A percentile compares a stretch with the other conserved stretches of the same genome.
Evolutionary conservation across 2,113 vertebrate species (phyloP).

Genomic region (Tachysurus fulvidraco): DNA sequence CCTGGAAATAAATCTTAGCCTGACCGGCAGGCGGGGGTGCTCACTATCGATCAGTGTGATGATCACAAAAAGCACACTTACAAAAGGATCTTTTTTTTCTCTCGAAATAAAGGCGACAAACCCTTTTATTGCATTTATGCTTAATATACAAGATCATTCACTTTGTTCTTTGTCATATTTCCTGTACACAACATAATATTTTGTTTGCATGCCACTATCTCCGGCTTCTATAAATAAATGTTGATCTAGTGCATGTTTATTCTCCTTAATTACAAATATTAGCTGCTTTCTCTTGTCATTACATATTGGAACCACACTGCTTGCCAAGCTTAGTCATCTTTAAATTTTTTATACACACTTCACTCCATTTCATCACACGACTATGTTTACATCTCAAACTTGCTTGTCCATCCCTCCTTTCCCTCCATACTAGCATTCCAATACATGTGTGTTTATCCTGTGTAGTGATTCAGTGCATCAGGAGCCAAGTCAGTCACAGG

Average conservation of each 20-base stretch:
- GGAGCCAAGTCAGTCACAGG: conserved; percentile 53
- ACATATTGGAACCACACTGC: background rate
- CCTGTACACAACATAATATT: background rate
- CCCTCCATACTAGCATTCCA: conserved; percentile 40
- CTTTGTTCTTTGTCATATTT: background rate
- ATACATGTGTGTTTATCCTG: conserved; percentile 57
- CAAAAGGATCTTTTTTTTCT: background rate
- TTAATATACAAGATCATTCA: background rate
- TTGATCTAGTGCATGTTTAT: background rate
- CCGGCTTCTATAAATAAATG: background rate
- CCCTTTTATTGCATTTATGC: background rate
- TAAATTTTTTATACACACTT: background rate
- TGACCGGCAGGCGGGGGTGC: background rate
- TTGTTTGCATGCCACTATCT: background rate
- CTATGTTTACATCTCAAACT: conserved; percentile 11
- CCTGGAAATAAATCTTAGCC: background rate
- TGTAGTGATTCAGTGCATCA: conserved; percentile 68
- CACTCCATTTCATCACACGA: background rate
- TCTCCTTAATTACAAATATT: background rate
- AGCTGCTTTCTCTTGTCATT: background rate
- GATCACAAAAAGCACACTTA: background rate
- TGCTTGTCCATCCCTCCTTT: conserved; percentile 40
- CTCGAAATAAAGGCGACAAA: background rate
- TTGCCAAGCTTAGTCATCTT: background rate
- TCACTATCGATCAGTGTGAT: background rate